Evolutionary conservation across 2,888 invertebrate genomes (phyloP).

Genomic region (Cotesia congregata): DNA sequence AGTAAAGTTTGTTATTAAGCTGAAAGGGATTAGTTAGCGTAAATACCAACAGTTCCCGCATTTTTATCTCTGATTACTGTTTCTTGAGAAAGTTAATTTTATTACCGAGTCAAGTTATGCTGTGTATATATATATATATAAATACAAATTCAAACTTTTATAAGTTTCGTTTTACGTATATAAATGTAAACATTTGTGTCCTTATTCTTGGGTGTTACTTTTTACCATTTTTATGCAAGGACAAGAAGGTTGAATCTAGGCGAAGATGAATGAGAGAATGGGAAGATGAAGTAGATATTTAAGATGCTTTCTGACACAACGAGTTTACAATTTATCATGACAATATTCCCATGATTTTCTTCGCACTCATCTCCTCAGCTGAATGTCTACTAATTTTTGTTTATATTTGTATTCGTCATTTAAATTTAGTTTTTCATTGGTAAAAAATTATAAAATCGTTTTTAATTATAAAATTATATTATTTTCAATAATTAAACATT

Average conservation of each 20-base stretch:
- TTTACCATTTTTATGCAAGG: background rate
- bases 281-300: constrained; percentile 10
- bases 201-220: background rate
- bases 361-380: constrained; percentile 31
- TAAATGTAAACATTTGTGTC: background rate
- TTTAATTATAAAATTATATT: too few relatives aligned
- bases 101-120: constrained; percentile 50
- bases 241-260: constrained; percentile 11
- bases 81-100: constrained; percentile 61
- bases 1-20: constrained; percentile 30
- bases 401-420: background rate
- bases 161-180: constrained; percentile 12
- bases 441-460: too few relatives aligned
- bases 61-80: constrained; percentile 67
- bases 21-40: constrained; percentile 68
- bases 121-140: constrained; percentile 29
- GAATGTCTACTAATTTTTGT: constrained; percentile 55
- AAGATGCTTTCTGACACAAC: constrained; percentile 9
- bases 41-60: constrained; percentile 65
- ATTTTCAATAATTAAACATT: too few relatives aligned
- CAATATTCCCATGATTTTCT: constrained; percentile 55
- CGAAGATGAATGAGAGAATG: constrained; percentile 2
- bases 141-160: constrained; percentile 8
- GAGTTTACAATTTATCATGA: constrained; percentile 38
- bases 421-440: background rate